phyloP scores from a whole-genome alignment of 1,140 invertebrate genomes.

The Hyles vespertilio region DNA sequence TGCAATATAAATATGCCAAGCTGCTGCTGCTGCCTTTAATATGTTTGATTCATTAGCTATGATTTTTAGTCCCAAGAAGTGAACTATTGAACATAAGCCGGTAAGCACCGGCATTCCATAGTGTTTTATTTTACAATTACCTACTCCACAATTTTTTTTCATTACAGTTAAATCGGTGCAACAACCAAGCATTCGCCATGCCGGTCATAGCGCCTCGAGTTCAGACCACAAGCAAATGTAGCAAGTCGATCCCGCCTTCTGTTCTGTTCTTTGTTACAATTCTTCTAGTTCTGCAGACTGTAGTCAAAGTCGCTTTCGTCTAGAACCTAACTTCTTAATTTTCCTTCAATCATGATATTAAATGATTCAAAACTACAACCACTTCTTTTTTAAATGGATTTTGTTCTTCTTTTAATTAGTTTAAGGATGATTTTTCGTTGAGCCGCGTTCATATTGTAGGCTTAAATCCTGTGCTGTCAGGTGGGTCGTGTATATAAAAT shows the following conservation, averaged over 20 bases:
- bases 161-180: slow-evolving; percentile 59
- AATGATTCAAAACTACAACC: no score
- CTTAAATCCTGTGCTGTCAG: not conserved
- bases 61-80: no score
- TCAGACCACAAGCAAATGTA: slow-evolving; percentile 27
- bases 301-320: slow-evolving; percentile 54
- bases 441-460: not conserved
- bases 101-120: no score
- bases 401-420: no score
- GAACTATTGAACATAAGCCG: no score
- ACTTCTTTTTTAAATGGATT: no score
- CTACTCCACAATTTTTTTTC: slow-evolving; percentile 1
- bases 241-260: slow-evolving; percentile 38
- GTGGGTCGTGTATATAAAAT: not conserved
- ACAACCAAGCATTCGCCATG: slow-evolving; percentile 55
- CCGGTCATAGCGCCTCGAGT: slow-evolving; percentile 33
- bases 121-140: no score
- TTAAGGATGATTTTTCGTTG: no score
- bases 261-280: slow-evolving; percentile 61
- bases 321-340: slow-evolving; percentile 11
- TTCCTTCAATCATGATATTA: no score
- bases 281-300: slow-evolving; percentile 53
- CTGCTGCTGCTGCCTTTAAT: no score
- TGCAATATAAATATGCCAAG: no score
- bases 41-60: no score